phyloP scores from a whole-genome alignment of 1,140 invertebrate species.

The Oreohelix idahoensis region DNA sequence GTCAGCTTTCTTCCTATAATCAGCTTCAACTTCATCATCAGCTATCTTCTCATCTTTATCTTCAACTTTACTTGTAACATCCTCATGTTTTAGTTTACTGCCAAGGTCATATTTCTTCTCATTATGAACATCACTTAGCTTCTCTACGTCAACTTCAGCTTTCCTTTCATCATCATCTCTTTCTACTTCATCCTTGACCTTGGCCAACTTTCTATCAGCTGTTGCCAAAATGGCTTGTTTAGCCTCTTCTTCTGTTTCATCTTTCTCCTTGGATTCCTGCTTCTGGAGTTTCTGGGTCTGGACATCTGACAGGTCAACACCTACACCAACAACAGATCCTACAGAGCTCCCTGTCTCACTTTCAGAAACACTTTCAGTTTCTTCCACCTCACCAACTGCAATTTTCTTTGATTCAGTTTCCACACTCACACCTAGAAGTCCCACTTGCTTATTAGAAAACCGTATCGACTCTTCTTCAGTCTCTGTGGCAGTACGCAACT shows the following conservation, averaged over 20 bases:
- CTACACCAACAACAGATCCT: conserved; percentile 25
- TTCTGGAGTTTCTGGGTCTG: conserved; percentile 16
- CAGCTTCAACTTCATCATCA: not conserved
- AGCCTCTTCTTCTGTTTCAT: not conserved
- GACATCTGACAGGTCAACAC: not conserved
- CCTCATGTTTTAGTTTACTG: not conserved
- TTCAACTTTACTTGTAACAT: not conserved
- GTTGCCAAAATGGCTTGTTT: not conserved
- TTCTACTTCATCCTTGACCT: not conserved
- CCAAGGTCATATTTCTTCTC: not conserved
- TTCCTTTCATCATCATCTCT: conserved; percentile 19
- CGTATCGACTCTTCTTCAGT: not conserved
- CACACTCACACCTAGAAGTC: not conserved
- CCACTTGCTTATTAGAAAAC: not conserved
- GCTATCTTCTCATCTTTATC: conserved; percentile 22
- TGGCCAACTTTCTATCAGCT: not conserved
- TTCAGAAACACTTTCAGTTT: not conserved
- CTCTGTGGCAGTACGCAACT: not conserved
- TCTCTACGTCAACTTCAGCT: conserved; percentile 36
- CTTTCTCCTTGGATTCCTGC: conserved; percentile 13
- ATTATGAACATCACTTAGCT: not conserved
- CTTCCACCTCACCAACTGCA: conserved; percentile 2
- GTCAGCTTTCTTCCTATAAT: not conserved
- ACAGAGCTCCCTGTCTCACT: conserved; percentile 22
- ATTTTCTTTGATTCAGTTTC: not conserved